Evolutionary conservation across 2,888 invertebrate species (phyloP).

Genomic region (Orthosia incerta): DNA sequence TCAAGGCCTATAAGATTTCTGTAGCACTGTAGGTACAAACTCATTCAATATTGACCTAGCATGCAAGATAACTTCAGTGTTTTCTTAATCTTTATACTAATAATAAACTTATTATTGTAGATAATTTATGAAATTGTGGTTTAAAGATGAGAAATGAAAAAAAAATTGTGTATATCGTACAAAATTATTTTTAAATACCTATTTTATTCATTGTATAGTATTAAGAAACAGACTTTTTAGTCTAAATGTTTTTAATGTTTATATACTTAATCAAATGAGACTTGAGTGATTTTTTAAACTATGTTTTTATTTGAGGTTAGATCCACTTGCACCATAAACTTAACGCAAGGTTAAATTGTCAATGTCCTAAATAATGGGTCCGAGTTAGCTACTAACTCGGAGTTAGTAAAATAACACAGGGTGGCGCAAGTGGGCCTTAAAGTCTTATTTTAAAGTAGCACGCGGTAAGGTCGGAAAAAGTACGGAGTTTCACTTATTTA

Average conservation of each 20-base stretch:
- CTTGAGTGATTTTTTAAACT: slow-evolving; percentile 20
- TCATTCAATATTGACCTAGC: neutral
- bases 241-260: neutral
- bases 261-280: slow-evolving; percentile 18
- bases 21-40: neutral
- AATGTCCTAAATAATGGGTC: too few relatives aligned
- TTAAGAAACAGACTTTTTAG: slow-evolving; percentile 14
- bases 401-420: too few relatives aligned
- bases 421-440: neutral
- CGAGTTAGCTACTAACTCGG: too few relatives aligned
- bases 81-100: slow-evolving; percentile 8
- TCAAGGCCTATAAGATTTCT: too few relatives aligned
- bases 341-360: too few relatives aligned
- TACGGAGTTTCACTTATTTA: neutral
- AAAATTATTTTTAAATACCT: slow-evolving; percentile 31
- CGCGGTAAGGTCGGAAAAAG: too few relatives aligned
- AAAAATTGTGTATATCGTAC: slow-evolving; percentile 34
- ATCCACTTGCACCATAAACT: neutral
- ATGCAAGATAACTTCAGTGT: slow-evolving; percentile 4
- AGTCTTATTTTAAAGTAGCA: slow-evolving; percentile 38
- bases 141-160: slow-evolving; percentile 12
- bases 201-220: slow-evolving; percentile 28
- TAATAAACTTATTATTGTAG: slow-evolving; percentile 1
- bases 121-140: slow-evolving; percentile 18
- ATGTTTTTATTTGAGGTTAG: slow-evolving; percentile 5